Conservation (phyloP, 2,888 invertebrate genomes). For the Athalia rosae region DNA sequence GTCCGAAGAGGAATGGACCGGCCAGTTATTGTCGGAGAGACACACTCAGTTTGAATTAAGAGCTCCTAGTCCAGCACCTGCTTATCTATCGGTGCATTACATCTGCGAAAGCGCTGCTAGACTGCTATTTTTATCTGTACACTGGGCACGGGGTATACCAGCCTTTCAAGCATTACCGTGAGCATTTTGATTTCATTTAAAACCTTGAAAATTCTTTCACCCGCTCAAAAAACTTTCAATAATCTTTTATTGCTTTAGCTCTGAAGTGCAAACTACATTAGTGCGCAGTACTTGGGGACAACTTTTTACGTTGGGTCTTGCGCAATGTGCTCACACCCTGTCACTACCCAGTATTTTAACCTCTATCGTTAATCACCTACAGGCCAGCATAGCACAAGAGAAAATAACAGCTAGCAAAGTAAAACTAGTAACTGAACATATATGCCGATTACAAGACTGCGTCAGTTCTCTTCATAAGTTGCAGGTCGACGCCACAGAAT, state of each 20-base stretch:
- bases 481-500: constrained; percentile 88
- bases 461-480: constrained; percentile 84
- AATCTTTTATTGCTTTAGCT: constrained; percentile 75
- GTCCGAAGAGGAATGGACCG: constrained; percentile 74
- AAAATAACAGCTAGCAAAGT: constrained; percentile 87
- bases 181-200: constrained; percentile 54
- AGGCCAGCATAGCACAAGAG: constrained; percentile 83
- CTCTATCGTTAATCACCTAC: constrained; percentile 88
- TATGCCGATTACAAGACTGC: constrained; percentile 89
- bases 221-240: background rate
- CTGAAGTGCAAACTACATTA: constrained; percentile 88
- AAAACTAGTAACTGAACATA: constrained; percentile 85
- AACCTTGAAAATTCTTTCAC: background rate
- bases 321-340: constrained; percentile 88
- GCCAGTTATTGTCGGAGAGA: constrained; percentile 81
- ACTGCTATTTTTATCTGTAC: constrained; percentile 90
- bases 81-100: constrained; percentile 94
- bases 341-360: constrained; percentile 88
- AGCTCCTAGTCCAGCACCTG: constrained; percentile 86
- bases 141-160: constrained; percentile 92
- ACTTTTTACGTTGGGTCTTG: constrained; percentile 91
- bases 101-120: constrained; percentile 97
- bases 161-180: constrained; percentile 88
- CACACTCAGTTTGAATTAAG: constrained; percentile 86
- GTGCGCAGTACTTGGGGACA: constrained; percentile 95